A percentile compares a stretch with the other conserved stretches of the same genome.
Conservation (phyloP, 1,140 invertebrate species). For the Acyrthosiphon pisum region DNA sequence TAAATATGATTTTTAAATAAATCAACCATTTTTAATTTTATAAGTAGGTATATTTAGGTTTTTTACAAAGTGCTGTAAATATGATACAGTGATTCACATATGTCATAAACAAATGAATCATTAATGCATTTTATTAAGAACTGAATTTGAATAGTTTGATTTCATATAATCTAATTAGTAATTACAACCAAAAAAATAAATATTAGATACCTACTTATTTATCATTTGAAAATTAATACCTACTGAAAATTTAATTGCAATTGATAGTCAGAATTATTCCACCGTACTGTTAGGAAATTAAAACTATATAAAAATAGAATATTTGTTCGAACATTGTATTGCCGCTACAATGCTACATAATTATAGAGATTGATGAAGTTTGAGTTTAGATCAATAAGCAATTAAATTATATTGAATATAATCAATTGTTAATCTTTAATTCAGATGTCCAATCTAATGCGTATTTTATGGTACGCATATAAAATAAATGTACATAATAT, state of each 20-base stretch:
- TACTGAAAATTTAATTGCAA: no score
- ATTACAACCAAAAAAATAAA: background rate
- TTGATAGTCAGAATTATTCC: no score
- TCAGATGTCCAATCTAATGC: no score
- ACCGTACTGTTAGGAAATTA: no score
- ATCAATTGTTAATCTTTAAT: background rate
- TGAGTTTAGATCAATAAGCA: background rate
- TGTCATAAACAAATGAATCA: no score
- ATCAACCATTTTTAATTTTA: background rate
- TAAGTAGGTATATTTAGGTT: background rate
- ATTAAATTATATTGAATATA: background rate
- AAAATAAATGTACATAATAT: background rate
- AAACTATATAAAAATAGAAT: no score
- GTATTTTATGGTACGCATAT: background rate
- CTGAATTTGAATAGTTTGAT: background rate
- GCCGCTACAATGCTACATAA: background rate
- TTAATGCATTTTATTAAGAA: background rate
- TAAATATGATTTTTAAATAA: background rate
- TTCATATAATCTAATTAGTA: no score
- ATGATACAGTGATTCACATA: no score
- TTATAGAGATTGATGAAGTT: background rate
- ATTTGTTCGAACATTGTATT: background rate
- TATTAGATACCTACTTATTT: background rate
- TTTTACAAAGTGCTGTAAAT: background rate
- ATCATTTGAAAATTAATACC: background rate